Evolutionary conservation across 2,888 invertebrate species (phyloP).

Genomic region (Drosophila gaucha): DNA sequence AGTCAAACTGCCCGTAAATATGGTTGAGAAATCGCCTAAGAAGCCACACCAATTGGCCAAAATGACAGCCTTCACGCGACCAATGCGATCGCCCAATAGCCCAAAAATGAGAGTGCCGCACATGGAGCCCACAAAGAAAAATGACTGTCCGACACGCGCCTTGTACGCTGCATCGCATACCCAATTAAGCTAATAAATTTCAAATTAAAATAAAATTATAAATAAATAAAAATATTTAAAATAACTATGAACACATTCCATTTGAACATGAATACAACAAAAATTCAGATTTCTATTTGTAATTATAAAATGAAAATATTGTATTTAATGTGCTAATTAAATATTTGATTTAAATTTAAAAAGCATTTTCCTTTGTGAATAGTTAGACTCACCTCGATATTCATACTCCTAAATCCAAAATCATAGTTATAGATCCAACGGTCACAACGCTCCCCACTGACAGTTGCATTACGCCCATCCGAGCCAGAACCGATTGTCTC

Average conservation of each 20-base stretch:
- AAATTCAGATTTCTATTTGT: neutral
- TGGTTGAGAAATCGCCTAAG: slow-evolving; percentile 86
- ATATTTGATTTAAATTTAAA: no score
- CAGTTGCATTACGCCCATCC: slow-evolving; percentile 54
- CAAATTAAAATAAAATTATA: neutral
- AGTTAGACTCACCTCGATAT: slow-evolving; percentile 86
- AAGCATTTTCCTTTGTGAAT: no score
- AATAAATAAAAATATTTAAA: no score
- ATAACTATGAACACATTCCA: no score
- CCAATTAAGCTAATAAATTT: slow-evolving; percentile 85
- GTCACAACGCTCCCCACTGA: slow-evolving; percentile 79
- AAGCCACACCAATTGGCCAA: slow-evolving; percentile 86
- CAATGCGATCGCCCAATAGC: slow-evolving; percentile 86
- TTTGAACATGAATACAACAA: neutral
- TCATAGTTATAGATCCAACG: slow-evolving; percentile 87
- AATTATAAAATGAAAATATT: neutral
- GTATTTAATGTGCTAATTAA: no score
- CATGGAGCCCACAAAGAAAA: slow-evolving; percentile 87
- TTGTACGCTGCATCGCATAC: slow-evolving; percentile 86
- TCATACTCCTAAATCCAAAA: slow-evolving; percentile 86
- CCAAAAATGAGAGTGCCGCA: slow-evolving; percentile 86
- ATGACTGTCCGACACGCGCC: slow-evolving; percentile 86
- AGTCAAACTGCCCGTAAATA: slow-evolving; percentile 84
- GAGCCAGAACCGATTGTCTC: slow-evolving; percentile 37
- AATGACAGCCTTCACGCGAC: slow-evolving; percentile 86